A percentile compares a stretch with the other conserved stretches of the same genome.
Evolutionary conservation across 2,797 vertebrate species (phyloP).

Genomic region (Manis pentadactyla): DNA sequence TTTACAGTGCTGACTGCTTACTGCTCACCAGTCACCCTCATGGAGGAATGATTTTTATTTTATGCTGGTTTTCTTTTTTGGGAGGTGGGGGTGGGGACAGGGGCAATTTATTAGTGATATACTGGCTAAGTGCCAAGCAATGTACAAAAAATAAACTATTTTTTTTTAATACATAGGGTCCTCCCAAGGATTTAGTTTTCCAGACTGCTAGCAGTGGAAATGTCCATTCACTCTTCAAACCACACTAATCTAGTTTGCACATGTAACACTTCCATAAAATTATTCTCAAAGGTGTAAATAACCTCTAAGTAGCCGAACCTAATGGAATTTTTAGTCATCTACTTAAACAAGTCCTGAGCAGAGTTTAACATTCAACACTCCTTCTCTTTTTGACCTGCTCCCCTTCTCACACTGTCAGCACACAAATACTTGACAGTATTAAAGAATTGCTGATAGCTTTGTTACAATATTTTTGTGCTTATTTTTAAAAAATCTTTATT

Average conservation of each 20-base stretch:
- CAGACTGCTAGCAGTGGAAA: neutral
- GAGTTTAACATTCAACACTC: neutral
- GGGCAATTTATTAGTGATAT: neutral
- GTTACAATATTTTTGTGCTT: neutral
- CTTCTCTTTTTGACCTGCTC: neutral
- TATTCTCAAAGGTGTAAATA: neutral
- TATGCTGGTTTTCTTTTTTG: neutral
- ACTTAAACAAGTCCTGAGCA: neutral
- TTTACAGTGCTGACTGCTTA: neutral
- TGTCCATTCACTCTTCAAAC: neutral
- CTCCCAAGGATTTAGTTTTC: neutral
- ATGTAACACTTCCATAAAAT: neutral
- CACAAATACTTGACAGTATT: neutral
- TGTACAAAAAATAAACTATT: neutral
- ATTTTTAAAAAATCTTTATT: neutral
- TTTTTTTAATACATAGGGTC: neutral
- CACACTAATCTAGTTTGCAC: neutral
- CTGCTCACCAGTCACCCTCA: neutral
- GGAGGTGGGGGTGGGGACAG: neutral
- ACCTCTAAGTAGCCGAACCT: neutral
- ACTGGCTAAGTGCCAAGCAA: neutral
- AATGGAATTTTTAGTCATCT: neutral
- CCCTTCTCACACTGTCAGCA: neutral
- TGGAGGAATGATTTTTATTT: neutral
- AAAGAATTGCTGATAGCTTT: neutral